Evolutionary conservation across 2,113 vertebrate genomes (phyloP), one percentile per base, ranked within the genome.

Genomic region (Machaerirhynchus nigripectus): DNA sequence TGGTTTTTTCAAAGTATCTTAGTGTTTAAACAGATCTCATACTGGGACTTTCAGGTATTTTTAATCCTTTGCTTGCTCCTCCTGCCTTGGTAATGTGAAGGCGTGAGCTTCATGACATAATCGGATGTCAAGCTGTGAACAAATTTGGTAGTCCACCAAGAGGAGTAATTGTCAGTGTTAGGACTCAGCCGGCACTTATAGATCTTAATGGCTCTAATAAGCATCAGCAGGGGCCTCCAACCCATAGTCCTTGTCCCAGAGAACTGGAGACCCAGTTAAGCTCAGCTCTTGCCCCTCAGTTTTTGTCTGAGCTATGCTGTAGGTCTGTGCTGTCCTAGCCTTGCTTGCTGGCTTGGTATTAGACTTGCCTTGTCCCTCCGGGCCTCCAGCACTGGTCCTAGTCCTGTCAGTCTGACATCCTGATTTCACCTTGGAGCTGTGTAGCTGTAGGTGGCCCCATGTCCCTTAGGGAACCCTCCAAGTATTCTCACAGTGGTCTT

Each of bases 91-190:
- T 22, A 57, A 33, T 26, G 15, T 3, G 11, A 68, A 50, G 4
- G 14, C 46, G 44, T 40, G 23, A 67, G 22, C 35, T 84, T 69
- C 8, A 0, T 7, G 46, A 8, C 16, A 9, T 23, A 47, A 87
- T 18, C 1, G 0, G 3, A 6, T 31, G 13, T 33, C 47, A 46
- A 0, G 1, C 37, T 68, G 18, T 68, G 31, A n/a, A 57, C 15
- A 37, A 39, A 52, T 28, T 6, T 55, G 11, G 10, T n/a, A 57
- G 49, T 10, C 23, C 28, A 17, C 40, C 61, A 63, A 35, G 65
- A 65, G 40, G 35, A 59, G 13, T 10, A 52, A 63, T 69, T 83
- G 22, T 44, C 39, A 53, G 11, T 53, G 30, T 49, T 35, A 53
- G 46, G 42, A 17, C 49, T 87, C 76, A 63, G 31, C 0, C 0